Conservation (phyloP, 1,140 invertebrate genomes). For the Procambarus virginalis region DNA sequence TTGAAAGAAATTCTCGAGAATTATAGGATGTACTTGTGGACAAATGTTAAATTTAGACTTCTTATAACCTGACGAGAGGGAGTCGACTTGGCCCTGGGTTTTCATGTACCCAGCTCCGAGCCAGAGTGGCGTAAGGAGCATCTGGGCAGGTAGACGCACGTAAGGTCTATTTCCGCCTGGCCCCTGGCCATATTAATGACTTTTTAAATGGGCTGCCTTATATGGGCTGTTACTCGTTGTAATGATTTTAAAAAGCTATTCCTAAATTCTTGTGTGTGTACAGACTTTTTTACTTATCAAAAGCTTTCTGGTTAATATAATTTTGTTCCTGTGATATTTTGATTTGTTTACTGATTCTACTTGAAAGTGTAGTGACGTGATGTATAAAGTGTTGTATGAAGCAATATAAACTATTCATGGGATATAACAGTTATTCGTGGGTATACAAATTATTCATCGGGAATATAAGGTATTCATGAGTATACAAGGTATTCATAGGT, state of each 20-base stretch:
- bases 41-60: slow-evolving; percentile 10
- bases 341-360: no score
- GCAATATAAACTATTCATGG: no score
- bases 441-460: no score
- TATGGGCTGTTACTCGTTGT: neutral
- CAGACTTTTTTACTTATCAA: neutral
- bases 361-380: no score
- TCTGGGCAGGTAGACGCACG: neutral
- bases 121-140: slow-evolving; percentile 6
- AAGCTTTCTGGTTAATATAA: no score
- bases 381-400: no score
- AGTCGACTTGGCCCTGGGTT: neutral
- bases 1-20: no score
- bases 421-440: no score
- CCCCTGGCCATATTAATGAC: neutral
- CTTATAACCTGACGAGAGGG: slow-evolving; percentile 12
- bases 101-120: neutral
- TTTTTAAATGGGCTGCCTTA: neutral
- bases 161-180: neutral
- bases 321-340: no score
- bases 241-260: neutral
- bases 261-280: neutral
- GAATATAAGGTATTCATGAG: no score
- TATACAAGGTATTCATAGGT: no score
- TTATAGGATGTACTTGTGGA: neutral